Conservation (phyloP, 2,888 invertebrate species). For the Agrenia bidenticulata region DNA sequence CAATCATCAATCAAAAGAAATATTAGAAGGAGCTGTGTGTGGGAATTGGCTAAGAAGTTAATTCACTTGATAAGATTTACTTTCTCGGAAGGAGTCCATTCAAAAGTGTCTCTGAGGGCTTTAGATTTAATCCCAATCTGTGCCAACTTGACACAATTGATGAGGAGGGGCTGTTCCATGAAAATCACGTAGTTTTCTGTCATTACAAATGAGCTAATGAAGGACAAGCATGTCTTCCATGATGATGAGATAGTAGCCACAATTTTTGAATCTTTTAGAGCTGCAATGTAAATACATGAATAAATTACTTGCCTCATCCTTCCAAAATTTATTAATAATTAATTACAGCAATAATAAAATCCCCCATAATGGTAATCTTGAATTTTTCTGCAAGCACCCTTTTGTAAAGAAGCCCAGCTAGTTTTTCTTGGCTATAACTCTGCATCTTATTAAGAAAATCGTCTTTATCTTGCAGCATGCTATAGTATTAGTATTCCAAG, state of each 20-base stretch:
- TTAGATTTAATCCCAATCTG: constrained; percentile 56
- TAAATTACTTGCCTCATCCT: not conserved
- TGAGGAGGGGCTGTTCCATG: constrained; percentile 58
- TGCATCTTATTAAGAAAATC: no score
- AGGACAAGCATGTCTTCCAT: constrained; percentile 56
- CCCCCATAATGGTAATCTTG: no score
- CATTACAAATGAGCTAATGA: constrained; percentile 62
- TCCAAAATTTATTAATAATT: no score
- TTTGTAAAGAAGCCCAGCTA: no score
- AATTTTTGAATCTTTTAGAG: constrained; percentile 54
- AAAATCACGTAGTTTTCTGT: constrained; percentile 45
- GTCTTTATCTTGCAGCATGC: no score
- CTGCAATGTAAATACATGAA: constrained; percentile 36
- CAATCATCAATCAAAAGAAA: not conserved
- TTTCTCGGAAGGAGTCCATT: constrained; percentile 57
- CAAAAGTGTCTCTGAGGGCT: constrained; percentile 57
- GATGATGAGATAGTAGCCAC: constrained; percentile 55
- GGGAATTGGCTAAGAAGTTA: not conserved
- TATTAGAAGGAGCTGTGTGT: not conserved
- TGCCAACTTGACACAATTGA: constrained; percentile 58
- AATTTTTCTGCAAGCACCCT: no score
- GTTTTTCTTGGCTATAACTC: no score
- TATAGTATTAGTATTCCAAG: no score
- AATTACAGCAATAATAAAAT: no score
- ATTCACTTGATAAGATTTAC: constrained; percentile 52